A percentile compares a stretch with the other conserved stretches of the same genome.
Conservation (phyloP, 2,113 vertebrate genomes). For the Myanophis thanlyinensis region DNA sequence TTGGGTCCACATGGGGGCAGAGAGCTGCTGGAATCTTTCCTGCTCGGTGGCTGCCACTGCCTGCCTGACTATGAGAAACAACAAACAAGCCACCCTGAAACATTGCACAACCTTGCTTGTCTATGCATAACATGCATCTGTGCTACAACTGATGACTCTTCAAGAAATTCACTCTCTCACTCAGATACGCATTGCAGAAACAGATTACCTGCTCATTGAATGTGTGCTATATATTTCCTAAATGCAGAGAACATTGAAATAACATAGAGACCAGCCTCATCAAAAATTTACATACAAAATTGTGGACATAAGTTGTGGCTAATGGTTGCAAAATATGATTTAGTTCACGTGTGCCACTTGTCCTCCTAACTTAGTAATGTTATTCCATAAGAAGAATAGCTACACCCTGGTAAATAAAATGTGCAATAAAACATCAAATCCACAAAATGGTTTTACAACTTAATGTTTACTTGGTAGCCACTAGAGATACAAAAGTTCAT, state of each 20-base stretch:
- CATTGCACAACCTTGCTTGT: not conserved
- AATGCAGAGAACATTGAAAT: not conserved
- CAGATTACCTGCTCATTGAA: not conserved
- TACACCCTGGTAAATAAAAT: not conserved
- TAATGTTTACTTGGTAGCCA: not conserved
- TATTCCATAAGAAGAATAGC: not conserved
- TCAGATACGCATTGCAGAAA: not conserved
- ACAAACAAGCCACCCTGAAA: not conserved
- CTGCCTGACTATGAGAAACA: not conserved
- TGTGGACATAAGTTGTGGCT: not conserved
- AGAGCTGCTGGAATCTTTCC: not conserved
- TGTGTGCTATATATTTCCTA: not conserved
- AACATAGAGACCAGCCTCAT: not conserved
- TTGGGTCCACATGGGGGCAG: slow-evolving; percentile 7
- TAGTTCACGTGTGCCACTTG: not conserved
- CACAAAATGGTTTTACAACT: not conserved
- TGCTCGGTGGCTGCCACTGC: not conserved
- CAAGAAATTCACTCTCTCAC: fast-evolving
- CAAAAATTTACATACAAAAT: not conserved
- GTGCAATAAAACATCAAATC: not conserved
- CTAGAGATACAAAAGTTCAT: not conserved
- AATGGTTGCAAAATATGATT: not conserved
- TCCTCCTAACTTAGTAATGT: not conserved
- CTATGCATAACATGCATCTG: not conserved
- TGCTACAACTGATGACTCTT: not conserved